Base-by-base conservation (phyloP, 2,888 invertebrate species). In the Ctenicera cuprea region DNA sequence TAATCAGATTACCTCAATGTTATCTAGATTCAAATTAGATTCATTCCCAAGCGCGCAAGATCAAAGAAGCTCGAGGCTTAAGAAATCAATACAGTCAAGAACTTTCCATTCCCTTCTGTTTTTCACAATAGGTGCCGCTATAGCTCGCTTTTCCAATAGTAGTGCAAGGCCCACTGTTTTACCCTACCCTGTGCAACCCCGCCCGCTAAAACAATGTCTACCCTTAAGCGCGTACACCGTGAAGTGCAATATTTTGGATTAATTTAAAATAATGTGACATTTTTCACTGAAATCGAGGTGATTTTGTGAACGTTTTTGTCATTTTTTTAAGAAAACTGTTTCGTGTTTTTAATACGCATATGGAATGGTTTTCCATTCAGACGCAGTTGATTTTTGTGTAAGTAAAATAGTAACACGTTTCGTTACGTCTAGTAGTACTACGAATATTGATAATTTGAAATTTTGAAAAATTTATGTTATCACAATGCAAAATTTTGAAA, bases 151-250 rank as follows among this genome's bases (percentile, higher is more conserved):
- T 71, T 52, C 33, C 30, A 20, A 22, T 22, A 66, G 14, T 61
- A 43, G 22, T 52, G 12, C 33, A 64, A 70, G 38, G 30, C 50
- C 59, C 66, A 38, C 66, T 37, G 48, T 59, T 59, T 64, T 54
- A 65, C 22, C 50, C 45, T 30, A 63, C 73, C 73, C 64, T 64
- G 45, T 54, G 48, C 74, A 74, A 74, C 74, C 70, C 74, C 74
- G 65, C 74, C 74, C 70, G 70, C 74, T 57, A 61, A 50, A 70
- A 71, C 66, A 74, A 70, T 74, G 74, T 65, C 65, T 52, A 38
- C 50, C 73, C 69, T 38, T 73, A 63, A 68, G 45, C 64, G 73
- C 65, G 69, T 54, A 22, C 54, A 63, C 33, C 4, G 59, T 50
- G 48, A 63, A 59, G 54, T 61, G 54, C 26, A 62, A 62, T 67